Percentiles rank a stretch among this genome's conserved stretches.
Conservation (phyloP, 2,888 invertebrate genomes). For the Callyntrura sp. region DNA sequence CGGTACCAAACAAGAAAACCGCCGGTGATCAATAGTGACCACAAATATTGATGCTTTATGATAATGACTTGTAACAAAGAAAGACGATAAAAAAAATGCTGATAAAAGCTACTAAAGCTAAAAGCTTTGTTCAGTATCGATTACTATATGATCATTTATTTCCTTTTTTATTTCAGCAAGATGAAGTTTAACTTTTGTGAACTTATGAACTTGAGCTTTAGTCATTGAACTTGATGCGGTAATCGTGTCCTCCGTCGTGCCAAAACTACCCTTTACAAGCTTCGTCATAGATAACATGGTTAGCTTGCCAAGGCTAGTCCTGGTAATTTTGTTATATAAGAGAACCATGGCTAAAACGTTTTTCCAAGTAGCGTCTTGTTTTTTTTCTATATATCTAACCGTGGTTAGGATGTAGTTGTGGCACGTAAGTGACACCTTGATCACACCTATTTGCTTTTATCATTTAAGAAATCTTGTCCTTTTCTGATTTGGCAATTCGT, state of each 20-base stretch:
- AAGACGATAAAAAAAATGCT: background rate
- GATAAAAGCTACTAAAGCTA: background rate
- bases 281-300: constrained; percentile 19
- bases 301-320: too few relatives aligned
- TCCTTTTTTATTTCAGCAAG: background rate
- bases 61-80: too few relatives aligned
- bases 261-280: constrained; percentile 20
- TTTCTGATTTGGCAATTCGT: too few relatives aligned
- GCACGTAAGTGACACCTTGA: too few relatives aligned
- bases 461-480: too few relatives aligned
- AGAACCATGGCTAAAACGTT: background rate
- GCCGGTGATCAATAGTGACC: too few relatives aligned
- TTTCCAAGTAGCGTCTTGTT: background rate
- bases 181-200: too few relatives aligned
- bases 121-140: background rate
- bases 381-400: background rate
- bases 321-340: background rate
- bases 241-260: background rate
- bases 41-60: too few relatives aligned
- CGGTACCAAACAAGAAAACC: too few relatives aligned
- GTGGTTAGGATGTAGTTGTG: background rate
- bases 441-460: too few relatives aligned
- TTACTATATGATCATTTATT: background rate
- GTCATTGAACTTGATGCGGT: constrained; percentile 11
- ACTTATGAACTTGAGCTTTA: too few relatives aligned